Evolutionary conservation across 1,140 invertebrate genomes (phyloP).

Genomic region (Drosophila grimshawi): DNA sequence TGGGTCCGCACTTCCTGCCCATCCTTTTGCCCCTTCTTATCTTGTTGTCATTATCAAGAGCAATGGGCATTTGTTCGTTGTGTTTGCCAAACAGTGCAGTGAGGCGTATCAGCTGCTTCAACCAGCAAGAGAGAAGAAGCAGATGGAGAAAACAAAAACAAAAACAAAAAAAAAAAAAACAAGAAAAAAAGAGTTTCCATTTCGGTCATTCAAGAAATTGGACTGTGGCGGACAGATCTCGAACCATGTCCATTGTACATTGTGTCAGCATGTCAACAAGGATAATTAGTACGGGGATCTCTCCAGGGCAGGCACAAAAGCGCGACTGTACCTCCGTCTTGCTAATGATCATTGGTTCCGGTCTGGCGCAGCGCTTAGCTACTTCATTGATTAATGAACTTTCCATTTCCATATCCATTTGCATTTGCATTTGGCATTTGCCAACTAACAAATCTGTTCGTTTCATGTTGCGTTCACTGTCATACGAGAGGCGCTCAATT

Average conservation of each 20-base stretch:
- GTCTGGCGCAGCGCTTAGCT: constrained; percentile 17
- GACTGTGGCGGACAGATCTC: not conserved
- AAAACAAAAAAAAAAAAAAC: not conserved
- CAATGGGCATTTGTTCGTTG: constrained; percentile 18
- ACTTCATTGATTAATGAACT: constrained; percentile 65
- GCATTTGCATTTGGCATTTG: constrained; percentile 53
- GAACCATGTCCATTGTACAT: not conserved
- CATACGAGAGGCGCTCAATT: constrained; percentile 70
- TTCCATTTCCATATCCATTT: not conserved
- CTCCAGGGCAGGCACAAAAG: constrained; percentile 38
- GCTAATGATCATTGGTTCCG: constrained; percentile 77
- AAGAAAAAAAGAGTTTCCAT: constrained; percentile 52
- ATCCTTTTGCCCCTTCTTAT: constrained; percentile 49
- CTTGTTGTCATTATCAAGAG: constrained; percentile 62
- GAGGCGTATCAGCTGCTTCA: constrained; percentile 45
- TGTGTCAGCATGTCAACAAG: constrained; percentile 37
- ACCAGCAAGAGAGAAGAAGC: not conserved
- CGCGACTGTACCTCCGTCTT: constrained; percentile 28
- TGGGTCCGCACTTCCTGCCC: constrained; percentile 43
- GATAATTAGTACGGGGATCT: constrained; percentile 63
- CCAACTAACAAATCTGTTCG: constrained; percentile 14
- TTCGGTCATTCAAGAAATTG: constrained; percentile 5
- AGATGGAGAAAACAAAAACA: not conserved
- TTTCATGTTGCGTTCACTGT: constrained; percentile 70
- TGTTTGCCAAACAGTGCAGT: constrained; percentile 65